Percentiles rank a stretch among this genome's conserved stretches.
These are phyloP conservation scores for Oikopleura vanhoeffeni DNA, from an alignment of 23 tunicate genomes.

Conservation along the genomic window DNA sequence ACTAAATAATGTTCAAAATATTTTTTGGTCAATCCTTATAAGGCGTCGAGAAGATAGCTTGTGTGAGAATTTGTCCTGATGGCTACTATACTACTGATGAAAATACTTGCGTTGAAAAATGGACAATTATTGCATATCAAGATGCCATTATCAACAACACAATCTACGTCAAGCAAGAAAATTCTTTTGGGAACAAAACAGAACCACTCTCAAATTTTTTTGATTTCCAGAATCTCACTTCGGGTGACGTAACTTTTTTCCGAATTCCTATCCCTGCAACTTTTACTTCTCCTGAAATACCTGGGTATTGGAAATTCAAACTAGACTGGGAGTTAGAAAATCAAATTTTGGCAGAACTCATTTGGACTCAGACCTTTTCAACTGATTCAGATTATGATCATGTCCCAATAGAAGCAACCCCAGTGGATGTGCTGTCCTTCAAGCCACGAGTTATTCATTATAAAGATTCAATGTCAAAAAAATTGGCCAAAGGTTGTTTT, in stretches of 20 bases:
- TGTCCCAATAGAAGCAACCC: too few relatives aligned
- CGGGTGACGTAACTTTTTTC: neutral
- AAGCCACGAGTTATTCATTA: too few relatives aligned
- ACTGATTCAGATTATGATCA: neutral
- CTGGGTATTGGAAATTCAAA: neutral
- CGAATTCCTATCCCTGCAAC: neutral
- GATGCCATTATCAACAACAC: too few relatives aligned
- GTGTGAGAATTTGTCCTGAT: neutral
- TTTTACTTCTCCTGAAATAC: too few relatives aligned
- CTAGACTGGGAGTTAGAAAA: neutral
- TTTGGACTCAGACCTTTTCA: neutral
- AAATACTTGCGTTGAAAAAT: neutral
- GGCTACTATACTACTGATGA: neutral
- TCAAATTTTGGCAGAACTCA: neutral
- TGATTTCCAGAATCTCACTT: neutral
- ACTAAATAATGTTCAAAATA: too few relatives aligned
- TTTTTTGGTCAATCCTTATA: too few relatives aligned
- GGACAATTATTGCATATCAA: neutral
- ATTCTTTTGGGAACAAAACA: neutral
- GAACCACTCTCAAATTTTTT: neutral
- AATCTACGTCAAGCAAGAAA: neutral
- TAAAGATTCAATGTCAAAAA: too few relatives aligned
- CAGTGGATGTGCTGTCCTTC: too few relatives aligned
- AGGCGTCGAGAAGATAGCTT: neutral
- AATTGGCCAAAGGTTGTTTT: too few relatives aligned